phyloP scores from a whole-genome alignment of 2,797 vertebrate genomes.

The Smutsia gigantea region DNA sequence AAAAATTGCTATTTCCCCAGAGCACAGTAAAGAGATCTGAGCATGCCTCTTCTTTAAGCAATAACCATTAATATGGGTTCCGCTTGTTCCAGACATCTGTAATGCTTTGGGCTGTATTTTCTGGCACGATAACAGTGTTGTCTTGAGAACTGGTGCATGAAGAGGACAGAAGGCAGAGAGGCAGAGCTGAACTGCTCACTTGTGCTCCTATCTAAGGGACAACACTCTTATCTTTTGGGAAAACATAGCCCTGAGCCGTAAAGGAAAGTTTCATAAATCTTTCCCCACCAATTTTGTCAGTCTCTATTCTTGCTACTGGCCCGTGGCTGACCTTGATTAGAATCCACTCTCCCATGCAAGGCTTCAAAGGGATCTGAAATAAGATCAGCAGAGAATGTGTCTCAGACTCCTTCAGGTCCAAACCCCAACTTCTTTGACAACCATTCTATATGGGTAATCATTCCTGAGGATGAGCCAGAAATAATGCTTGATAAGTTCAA shows the following conservation, averaged over 20 bases:
- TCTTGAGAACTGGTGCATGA: constrained; percentile 82
- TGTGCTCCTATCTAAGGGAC: constrained; percentile 80
- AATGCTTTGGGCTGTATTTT: constrained; percentile 86
- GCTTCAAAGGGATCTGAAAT: constrained; percentile 78
- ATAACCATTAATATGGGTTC: constrained; percentile 87
- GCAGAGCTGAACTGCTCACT: constrained; percentile 78
- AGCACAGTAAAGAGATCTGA: constrained; percentile 78
- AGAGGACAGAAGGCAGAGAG: constrained; percentile 83
- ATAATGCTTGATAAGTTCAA: not conserved
- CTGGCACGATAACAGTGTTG: constrained; percentile 83
- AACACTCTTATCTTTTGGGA: constrained; percentile 80
- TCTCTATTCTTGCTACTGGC: constrained; percentile 76
- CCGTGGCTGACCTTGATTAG: constrained; percentile 81
- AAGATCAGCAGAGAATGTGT: constrained; percentile 77
- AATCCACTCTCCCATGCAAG: constrained; percentile 73
- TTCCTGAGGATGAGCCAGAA: not conserved
- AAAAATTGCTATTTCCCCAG: constrained; percentile 76
- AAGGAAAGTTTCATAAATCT: constrained; percentile 82
- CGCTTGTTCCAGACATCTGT: constrained; percentile 85
- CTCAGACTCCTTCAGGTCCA: constrained; percentile 75
- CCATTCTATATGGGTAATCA: not conserved
- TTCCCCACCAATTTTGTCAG: constrained; percentile 76
- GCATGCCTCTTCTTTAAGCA: constrained; percentile 79
- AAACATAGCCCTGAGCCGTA: constrained; percentile 81
- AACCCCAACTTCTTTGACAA: not conserved